Evolutionary conservation across 2,113 vertebrate species (phyloP).

Genomic region (Mastomys natalensis): DNA sequence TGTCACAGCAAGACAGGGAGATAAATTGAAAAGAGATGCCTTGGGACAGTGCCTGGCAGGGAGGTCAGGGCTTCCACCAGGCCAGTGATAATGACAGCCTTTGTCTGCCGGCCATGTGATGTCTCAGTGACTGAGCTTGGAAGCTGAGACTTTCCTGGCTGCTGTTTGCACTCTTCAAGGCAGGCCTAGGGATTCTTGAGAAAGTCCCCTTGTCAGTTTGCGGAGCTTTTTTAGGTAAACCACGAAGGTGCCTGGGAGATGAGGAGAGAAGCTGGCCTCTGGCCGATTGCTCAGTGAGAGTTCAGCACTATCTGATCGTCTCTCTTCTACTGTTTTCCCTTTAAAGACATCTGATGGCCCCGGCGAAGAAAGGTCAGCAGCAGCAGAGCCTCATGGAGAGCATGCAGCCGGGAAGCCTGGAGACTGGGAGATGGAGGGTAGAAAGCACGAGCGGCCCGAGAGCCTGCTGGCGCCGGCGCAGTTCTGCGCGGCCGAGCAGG

Average conservation of each 20-base stretch:
- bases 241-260: neutral
- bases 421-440: conserved; percentile 91
- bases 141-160: neutral
- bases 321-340: conserved; percentile 61
- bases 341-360: conserved; percentile 90
- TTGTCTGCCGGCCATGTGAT: neutral
- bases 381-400: conserved; percentile 91
- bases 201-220: neutral
- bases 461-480: conserved; percentile 86
- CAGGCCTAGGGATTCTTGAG: neutral
- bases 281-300: neutral
- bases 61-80: neutral
- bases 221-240: fast-evolving
- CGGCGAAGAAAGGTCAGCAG: conserved; percentile 90
- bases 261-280: neutral
- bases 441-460: conserved; percentile 89
- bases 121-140: neutral
- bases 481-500: conserved; percentile 88
- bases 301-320: neutral
- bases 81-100: neutral
- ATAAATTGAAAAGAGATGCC: neutral
- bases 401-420: conserved; percentile 89
- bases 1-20: neutral
- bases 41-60: neutral
- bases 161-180: neutral